Evolutionary conservation across 2,113 vertebrate species (phyloP).

Genomic region (Tragelaphus imberbis): DNA sequence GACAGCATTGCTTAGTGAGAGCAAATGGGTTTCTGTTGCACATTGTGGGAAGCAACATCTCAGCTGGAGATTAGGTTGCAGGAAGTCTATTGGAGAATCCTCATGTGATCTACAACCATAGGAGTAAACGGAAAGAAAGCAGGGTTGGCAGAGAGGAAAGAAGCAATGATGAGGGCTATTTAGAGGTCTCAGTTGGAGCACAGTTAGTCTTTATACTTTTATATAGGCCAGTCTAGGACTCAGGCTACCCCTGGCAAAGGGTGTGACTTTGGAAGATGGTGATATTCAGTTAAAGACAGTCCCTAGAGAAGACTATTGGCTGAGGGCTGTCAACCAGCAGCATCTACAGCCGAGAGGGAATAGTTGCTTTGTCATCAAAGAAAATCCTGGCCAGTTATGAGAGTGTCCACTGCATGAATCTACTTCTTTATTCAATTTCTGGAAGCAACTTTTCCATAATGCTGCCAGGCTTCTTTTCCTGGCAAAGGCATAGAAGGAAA

Average conservation of each 20-base stretch:
- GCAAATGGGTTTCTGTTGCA: neutral
- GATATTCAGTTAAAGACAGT: neutral
- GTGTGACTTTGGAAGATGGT: neutral
- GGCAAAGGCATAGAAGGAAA: neutral
- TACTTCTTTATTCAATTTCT: neutral
- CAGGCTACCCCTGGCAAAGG: neutral
- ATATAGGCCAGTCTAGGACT: neutral
- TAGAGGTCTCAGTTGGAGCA: neutral
- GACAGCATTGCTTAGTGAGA: neutral
- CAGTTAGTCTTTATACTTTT: neutral
- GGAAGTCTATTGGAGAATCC: neutral
- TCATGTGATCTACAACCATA: fast-evolving
- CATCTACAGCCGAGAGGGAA: neutral
- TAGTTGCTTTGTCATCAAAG: neutral
- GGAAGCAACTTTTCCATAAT: neutral
- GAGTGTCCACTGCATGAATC: too few relatives aligned
- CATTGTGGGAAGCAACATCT: neutral
- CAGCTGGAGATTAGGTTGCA: neutral
- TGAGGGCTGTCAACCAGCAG: neutral
- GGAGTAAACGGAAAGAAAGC: neutral
- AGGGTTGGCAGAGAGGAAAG: neutral
- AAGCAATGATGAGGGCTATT: fast-evolving
- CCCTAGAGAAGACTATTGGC: neutral
- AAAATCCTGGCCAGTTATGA: neutral
- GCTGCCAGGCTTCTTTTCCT: neutral